phyloP scores from a whole-genome alignment of 2,113 vertebrate genomes.

The Aegithalos caudatus region DNA sequence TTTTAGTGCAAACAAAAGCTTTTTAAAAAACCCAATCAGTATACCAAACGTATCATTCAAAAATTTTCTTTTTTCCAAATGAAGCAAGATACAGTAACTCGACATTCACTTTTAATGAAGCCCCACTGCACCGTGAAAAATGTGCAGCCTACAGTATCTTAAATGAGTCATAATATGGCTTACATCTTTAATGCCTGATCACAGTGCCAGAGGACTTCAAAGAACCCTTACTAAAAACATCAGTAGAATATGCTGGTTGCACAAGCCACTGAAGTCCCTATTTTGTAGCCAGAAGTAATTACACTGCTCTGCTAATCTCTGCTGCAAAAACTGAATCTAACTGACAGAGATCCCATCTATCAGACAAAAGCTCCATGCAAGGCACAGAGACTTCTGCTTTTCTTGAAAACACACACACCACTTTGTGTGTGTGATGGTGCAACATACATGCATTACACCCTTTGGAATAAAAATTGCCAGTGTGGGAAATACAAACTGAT shows the following conservation, averaged over 20 bases:
- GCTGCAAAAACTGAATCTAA: neutral
- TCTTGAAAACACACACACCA: neutral
- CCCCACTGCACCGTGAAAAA: neutral
- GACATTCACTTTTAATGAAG: neutral
- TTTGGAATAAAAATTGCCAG: neutral
- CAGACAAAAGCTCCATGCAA: neutral
- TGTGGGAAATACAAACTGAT: neutral
- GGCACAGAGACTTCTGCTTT: neutral
- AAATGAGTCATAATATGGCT: neutral
- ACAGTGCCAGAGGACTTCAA: neutral
- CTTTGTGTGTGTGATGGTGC: fast-evolving
- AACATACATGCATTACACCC: neutral
- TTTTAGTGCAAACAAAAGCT: constrained; percentile 6
- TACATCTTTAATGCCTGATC: constrained; percentile 24
- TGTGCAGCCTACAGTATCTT: neutral
- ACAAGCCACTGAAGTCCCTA: neutral
- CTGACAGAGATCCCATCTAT: neutral
- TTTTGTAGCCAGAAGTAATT: constrained; percentile 50
- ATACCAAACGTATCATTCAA: neutral
- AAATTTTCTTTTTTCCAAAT: neutral
- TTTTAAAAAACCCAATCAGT: neutral
- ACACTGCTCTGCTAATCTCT: neutral
- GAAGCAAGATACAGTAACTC: neutral
- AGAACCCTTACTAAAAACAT: neutral
- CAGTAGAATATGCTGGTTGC: neutral